Base-by-base conservation (phyloP, 2,113 vertebrate genomes). In the Gavia stellata region DNA sequence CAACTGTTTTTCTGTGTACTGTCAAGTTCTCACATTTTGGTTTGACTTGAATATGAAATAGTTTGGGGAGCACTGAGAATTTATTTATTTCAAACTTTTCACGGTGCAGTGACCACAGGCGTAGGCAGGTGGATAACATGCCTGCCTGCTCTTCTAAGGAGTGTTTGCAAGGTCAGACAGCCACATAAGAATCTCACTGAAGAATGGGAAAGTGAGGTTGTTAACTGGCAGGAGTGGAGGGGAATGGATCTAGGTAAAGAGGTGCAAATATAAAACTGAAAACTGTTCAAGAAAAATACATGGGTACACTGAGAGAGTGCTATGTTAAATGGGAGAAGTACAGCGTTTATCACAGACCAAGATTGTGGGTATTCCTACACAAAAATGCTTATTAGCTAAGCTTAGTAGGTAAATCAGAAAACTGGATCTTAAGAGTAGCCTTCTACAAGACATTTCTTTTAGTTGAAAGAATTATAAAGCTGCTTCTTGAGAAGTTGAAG, bases 1-100 rank as follows among this genome's bases (percentile, higher is more conserved):
- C 24, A 92, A 40, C 12, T 4, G 24, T 50, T 73, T 80, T 63
- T 45, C 62, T 36, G 25, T 58, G 50, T n/a, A 56, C 67, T 58
- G 65, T 38, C 49, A 77, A 80, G 58, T 25, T 36, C 4, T 5
- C 5, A 1, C 4, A 5, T 88, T 65, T 56, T 62, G 74, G 28
- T 58, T 86, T 92, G 87, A 80, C 74, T 70, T 44, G 53, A 96
- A 94, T 93, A 45, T 77, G 59, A 86, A 88, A 59, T 34, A 56
- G 52, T 56, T 71, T 52, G n/a, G 55, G 45, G 55, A 91, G 68
- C 18, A 2, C 63, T 63, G 84, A 87, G 77, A 50, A 71, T 81
- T 81, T 84, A 71, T 81, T 81, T 84, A n/a, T 86, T 91, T 91
- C 42, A 42, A 23, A 36, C 47, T 90, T 65, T 90, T 83, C 86